phyloP scores from a whole-genome alignment of 2,797 vertebrate genomes.

The Rhadinocentrus ornatus region DNA sequence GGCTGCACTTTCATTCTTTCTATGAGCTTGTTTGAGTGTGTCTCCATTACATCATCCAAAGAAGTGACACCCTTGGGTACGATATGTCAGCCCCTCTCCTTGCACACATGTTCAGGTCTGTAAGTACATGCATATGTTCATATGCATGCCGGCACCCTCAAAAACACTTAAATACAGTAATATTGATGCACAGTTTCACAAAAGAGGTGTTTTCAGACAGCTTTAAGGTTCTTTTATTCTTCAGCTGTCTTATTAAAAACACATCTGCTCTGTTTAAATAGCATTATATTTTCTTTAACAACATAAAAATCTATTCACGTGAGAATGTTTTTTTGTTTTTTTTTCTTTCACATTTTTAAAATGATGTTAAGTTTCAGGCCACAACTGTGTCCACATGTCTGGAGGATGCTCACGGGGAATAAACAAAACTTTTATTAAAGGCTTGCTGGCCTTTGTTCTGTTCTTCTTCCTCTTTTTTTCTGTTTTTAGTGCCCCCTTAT shows the following conservation, averaged over 20 bases:
- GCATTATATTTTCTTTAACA: constrained; percentile 53
- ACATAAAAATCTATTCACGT: constrained; percentile 41
- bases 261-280: constrained; percentile 72
- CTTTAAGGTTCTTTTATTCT: constrained; percentile 67
- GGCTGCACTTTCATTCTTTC: neutral
- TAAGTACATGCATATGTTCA: constrained; percentile 13
- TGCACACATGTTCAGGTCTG: constrained; percentile 20
- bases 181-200: constrained; percentile 23
- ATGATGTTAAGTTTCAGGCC: constrained; percentile 39
- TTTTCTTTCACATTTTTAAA: constrained; percentile 40
- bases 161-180: constrained; percentile 8
- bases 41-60: constrained; percentile 45
- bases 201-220: constrained; percentile 45
- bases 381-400: constrained; percentile 34
- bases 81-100: constrained; percentile 30
- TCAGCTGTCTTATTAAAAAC: constrained; percentile 39
- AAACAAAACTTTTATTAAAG: constrained; percentile 73
- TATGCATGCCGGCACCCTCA: neutral
- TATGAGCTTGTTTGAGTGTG: constrained; percentile 19
- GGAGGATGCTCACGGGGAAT: constrained; percentile 57
- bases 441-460: constrained; percentile 36
- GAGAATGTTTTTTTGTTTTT: constrained; percentile 29
- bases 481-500: constrained; percentile 36
- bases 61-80: constrained; percentile 42
- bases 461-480: constrained; percentile 31